Conservation (phyloP, 2,797 vertebrate genomes). For the Ptychadena robeensis region DNA sequence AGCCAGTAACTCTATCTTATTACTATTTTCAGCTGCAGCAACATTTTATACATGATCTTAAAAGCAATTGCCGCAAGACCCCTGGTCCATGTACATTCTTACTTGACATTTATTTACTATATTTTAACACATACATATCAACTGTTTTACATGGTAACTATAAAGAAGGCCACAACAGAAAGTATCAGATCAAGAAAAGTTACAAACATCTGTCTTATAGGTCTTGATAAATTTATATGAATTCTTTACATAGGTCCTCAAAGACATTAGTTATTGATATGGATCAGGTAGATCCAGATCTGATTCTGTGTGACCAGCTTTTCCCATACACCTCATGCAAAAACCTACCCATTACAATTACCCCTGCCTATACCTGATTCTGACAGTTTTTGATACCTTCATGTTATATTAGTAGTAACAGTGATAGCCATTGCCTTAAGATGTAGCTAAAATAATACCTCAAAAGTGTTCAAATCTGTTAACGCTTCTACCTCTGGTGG, state of each 20-base stretch:
- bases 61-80: not conserved
- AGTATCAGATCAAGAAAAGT: not conserved
- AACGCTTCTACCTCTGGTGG: not conserved
- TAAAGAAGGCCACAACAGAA: not conserved
- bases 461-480: not conserved
- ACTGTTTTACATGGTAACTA: too few relatives aligned
- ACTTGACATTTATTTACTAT: not conserved
- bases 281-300: not conserved
- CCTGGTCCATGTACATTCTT: not conserved
- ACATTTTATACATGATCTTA: not conserved
- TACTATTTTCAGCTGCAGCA: not conserved
- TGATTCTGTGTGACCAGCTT: not conserved
- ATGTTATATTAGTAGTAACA: conserved; percentile 4
- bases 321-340: not conserved
- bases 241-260: too few relatives aligned
- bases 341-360: not conserved
- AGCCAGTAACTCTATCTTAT: not conserved
- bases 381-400: not conserved
- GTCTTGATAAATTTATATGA: too few relatives aligned
- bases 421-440: conserved; percentile 25
- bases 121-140: not conserved
- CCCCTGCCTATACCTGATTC: not conserved
- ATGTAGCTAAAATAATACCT: not conserved
- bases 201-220: not conserved
- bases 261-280: not conserved